Base-by-base conservation (phyloP, 1,140 invertebrate species). In the Calycopis cecrops region DNA sequence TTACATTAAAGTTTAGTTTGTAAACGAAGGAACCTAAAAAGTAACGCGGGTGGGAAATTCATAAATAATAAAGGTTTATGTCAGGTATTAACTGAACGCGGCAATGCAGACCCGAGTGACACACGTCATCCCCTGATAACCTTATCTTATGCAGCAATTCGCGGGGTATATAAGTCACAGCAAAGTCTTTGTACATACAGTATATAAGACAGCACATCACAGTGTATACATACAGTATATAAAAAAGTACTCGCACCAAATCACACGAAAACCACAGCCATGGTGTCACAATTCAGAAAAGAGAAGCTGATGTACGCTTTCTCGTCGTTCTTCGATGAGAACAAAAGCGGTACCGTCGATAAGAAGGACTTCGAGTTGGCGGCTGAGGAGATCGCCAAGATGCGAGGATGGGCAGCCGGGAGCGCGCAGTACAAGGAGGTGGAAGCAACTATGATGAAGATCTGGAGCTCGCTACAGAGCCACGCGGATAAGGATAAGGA, bases 251-350 rank as follows among this genome's bases (percentile, higher is more conserved):
- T 10, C n/a, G 8, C 16, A 35, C 12, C 12, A 35, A 54, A 51
- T 37, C 35, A 37, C 9, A 12, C 11, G 6, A 42, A 16, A 59
- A 4, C 14, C 9, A 54, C 60, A 60, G 50, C 48, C 62, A 92
- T 94, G 93, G 91, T 95, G 66, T 94, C 94, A 53, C 93, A 94
- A 66, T 96, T 96, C 80, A 93, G 94, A 74, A 94, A 93, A 83
- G 94, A 94, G 90, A 96, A 96, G 84, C 89, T 96, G 4, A 85
- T 94, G 55, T 94, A 94, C 76, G 92, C 95, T 57, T 96, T 95
- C 88, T 92, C 93, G 76, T 92, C 93, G 44, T 96, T 96, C 87
- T 95, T 95, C 65, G 94, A 95, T 88, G 91, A 92, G 64, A 94
- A 95, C 83, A 89, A 91, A 64, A 95, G 93, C 73, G 93, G 94